phyloP scores from a whole-genome alignment of 1,140 invertebrate species.

The Drosophila ficusphila region DNA sequence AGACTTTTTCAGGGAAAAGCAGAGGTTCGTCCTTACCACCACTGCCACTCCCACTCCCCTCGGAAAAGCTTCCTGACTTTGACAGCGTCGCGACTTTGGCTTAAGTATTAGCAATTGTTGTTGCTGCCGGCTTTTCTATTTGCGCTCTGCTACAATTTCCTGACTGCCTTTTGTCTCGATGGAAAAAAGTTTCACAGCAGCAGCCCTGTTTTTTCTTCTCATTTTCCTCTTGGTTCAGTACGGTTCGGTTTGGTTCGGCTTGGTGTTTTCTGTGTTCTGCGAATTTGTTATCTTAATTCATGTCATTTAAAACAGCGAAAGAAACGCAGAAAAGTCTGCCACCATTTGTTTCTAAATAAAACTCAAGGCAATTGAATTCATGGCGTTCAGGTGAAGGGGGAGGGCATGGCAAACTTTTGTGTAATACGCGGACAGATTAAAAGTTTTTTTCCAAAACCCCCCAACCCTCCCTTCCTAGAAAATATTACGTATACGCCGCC shows the following conservation, averaged over 20 bases:
- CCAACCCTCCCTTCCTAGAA: not conserved
- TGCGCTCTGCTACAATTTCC: slow-evolving; percentile 62
- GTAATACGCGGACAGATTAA: slow-evolving; percentile 52
- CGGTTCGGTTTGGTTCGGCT: slow-evolving; percentile 35
- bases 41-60: too few species aligned
- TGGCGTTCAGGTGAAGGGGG: slow-evolving; percentile 6
- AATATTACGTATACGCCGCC: slow-evolving; percentile 40
- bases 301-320: slow-evolving; percentile 67
- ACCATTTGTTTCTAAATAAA: slow-evolving; percentile 78
- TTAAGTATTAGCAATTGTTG: slow-evolving; percentile 75
- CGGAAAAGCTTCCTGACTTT: slow-evolving; percentile 69
- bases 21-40: too few species aligned
- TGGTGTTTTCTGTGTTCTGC: slow-evolving; percentile 47
- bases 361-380: slow-evolving; percentile 75
- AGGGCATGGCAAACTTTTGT: slow-evolving; percentile 42
- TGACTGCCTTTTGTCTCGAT: slow-evolving; percentile 70
- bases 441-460: slow-evolving; percentile 46
- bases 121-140: slow-evolving; percentile 63
- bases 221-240: slow-evolving; percentile 31
- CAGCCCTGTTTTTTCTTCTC: slow-evolving; percentile 40
- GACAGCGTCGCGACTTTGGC: slow-evolving; percentile 73
- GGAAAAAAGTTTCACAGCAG: slow-evolving; percentile 60
- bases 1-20: slow-evolving; percentile 61
- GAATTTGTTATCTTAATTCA: slow-evolving; percentile 80
- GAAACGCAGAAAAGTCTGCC: slow-evolving; percentile 48